Base-by-base conservation (phyloP, 2,888 invertebrate genomes). In the Ellobium chinense region DNA sequence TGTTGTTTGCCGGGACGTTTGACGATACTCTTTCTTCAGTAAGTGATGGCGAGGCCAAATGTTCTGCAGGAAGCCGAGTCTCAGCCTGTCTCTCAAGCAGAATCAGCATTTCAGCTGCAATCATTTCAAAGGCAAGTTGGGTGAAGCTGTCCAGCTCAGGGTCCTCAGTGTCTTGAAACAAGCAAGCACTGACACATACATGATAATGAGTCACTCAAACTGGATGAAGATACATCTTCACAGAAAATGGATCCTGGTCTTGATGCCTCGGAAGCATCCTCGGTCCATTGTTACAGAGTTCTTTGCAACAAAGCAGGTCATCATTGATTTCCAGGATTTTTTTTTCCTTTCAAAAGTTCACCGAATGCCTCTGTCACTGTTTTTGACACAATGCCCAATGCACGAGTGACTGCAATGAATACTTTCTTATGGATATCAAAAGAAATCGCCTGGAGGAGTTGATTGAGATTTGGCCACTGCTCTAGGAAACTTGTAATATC, bases 381-480 rank as follows among this genome's bases (percentile, higher is more conserved):
- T 12, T 68, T 68, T 5, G n/a, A 5, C 18, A 68, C 31, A 5
- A 68, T 68, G 0, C 68, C 68, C 14, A 68, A 24, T 12, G 68
- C 68, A 12, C 39, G n/a, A 18, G 39, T 31, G 0, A 2, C 37
- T n/a, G 68, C 31, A 68, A 68, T 18, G 14, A 27, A 37, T 0
- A 68, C 39, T 27, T 68, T 21, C 21, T 68, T 14, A 12, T 68
- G 21, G 31, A 68, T 37, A 34, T 68, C 68, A n/a, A 37, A 34
- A 31, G 31, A 68, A 4, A 31, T 4, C 12, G 34, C 18, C 31
- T 37, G 34, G 3, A 68, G 68, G 12, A 68, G 68, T 27, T 68
- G 68, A 1, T 68, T 68, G n/a, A 12, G n/a, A 1, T 68, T 68
- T 0, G 68, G 39, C 68, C 68, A 68, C 36, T 68, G n/a, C 31